Percentiles rank a stretch among this genome's conserved stretches.
Evolutionary conservation across 2,797 vertebrate species (phyloP).

Genomic region (Tinamus major): DNA sequence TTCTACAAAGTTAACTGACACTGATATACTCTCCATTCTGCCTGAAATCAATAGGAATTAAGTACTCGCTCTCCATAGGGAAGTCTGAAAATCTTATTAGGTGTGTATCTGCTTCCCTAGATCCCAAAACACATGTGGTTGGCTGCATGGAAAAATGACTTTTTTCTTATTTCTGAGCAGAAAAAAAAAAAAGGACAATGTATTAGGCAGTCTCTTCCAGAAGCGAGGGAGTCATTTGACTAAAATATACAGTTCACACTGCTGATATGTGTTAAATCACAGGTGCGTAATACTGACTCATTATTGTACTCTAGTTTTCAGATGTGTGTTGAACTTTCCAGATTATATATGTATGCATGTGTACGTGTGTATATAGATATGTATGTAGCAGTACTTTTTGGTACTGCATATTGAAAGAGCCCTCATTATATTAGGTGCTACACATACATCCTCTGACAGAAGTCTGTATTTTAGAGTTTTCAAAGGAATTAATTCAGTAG

Average conservation of each 20-base stretch:
- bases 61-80: accelerated
- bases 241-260: neutral
- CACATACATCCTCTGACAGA: too few relatives aligned
- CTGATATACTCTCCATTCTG: neutral
- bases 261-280: neutral
- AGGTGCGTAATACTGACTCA: neutral
- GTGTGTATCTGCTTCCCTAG: neutral
- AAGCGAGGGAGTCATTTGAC: neutral
- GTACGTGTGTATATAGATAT: too few relatives aligned
- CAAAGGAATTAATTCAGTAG: neutral
- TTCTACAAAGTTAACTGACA: neutral
- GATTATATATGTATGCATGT: too few relatives aligned
- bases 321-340: neutral
- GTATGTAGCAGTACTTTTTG: neutral
- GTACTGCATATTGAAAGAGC: neutral
- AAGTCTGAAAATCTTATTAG: neutral
- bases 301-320: accelerated
- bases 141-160: neutral
- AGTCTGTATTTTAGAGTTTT: neutral
- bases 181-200: neutral
- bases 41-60: neutral
- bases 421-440: neutral
- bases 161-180: neutral
- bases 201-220: neutral
- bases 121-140: neutral